Evolutionary conservation across 2,888 invertebrate species (phyloP), one percentile per base, ranked within the genome.

Genomic region (Linnaemya vulpina): DNA sequence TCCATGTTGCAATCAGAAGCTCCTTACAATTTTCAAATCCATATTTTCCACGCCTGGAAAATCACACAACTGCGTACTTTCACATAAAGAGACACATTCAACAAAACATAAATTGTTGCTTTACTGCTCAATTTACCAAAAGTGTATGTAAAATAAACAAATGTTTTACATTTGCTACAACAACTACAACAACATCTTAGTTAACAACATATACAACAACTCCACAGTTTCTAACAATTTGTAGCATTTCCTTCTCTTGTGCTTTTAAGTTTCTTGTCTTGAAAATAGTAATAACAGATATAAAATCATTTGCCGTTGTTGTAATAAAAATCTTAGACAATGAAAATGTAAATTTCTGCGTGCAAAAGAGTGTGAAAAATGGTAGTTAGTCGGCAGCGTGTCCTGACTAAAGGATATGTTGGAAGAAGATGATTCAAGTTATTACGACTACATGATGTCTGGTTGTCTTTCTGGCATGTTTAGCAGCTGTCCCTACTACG

Each of bases 111-210:
- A 81, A 68, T 68, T 75, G 68, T 62, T 68, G 53, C 35, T 81
- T 74, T 80, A 62, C 62, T 74, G 67, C 60, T 81, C 60, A 68
- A 74, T 68, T 74, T 74, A 74, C 67, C 68, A 81, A 74, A 80
- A 67, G 30, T 71, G 53, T 71, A 22, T 22, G 73, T 65, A 65
- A 79, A 79, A 25, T 65, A 79, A 73, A 67, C 58, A 58, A 73
- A 79, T 68, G 68, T 70, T 73, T 51, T 20, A 67, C 58, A 67
- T 67, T 60, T 60, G 67, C 43, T 62, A 22, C 13, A 62, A 46
- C 51, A 70, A 78, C 68, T 51, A 17, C 17, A 65, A 63, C 46
- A 65, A 65, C 17, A 62, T 10, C 63, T 65, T n/a, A 20, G 51
- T 75, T 75, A 68, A 62, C 43, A 81, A 70, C 70, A 81, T 38